Percentiles rank a stretch among this genome's conserved stretches.
These are phyloP conservation scores for Stenotaenia linearis DNA, from an alignment of 2,888 invertebrate species.

Conservation along the genomic window DNA sequence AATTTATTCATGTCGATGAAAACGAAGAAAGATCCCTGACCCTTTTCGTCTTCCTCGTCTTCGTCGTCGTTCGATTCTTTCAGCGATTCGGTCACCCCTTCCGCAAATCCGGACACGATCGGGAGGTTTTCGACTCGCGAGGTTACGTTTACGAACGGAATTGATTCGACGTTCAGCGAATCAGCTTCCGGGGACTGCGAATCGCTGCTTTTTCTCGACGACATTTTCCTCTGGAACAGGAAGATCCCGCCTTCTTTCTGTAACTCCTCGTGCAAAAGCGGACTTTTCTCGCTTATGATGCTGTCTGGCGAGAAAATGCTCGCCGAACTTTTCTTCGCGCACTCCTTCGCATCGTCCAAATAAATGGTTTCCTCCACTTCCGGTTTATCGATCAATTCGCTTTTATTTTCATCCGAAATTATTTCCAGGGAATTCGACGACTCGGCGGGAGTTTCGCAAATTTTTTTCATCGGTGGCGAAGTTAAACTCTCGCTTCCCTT, in stretches of 20 bases:
- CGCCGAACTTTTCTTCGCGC: background rate
- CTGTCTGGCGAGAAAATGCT: conserved; percentile 18
- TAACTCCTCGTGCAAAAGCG: background rate
- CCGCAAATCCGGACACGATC: background rate
- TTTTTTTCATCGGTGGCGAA: background rate
- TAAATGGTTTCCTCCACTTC: background rate
- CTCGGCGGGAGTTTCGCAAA: background rate
- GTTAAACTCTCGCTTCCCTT: background rate
- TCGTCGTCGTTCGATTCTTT: background rate
- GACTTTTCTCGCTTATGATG: conserved; percentile 16
- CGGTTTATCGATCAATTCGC: background rate
- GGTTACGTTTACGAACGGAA: background rate
- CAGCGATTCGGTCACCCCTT: too few relatives aligned
- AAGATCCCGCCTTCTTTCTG: background rate
- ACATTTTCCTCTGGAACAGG: background rate
- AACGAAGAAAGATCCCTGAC: conserved; percentile 19
- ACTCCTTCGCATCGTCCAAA: background rate
- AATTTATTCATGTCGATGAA: background rate
- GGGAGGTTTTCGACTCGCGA: background rate
- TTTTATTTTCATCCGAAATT: background rate
- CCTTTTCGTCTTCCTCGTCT: background rate
- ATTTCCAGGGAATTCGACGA: background rate
- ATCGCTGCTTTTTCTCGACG: conserved; percentile 15
- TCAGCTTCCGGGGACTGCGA: conserved; percentile 27
- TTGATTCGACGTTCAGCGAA: background rate